Percentiles rank a stretch among this genome's conserved stretches.
phyloP scores from a whole-genome alignment of 2,113 vertebrate genomes.

The Pterocles gutturalis region DNA sequence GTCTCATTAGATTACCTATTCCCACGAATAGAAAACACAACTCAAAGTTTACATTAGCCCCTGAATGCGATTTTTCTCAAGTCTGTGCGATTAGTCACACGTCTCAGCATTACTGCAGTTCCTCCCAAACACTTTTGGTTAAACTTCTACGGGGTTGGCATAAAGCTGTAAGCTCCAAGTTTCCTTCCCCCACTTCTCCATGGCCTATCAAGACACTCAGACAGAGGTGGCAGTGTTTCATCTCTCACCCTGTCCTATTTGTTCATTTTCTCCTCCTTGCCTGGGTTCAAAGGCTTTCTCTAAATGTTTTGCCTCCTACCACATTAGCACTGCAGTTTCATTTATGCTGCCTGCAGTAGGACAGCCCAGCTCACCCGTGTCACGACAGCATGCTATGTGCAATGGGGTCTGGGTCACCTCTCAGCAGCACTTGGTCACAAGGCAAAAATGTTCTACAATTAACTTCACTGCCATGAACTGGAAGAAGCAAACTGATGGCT shows the following conservation, averaged over 20 bases:
- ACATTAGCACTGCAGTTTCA: not conserved
- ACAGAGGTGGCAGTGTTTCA: not conserved
- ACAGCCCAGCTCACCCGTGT: not conserved
- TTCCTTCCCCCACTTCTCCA: not conserved
- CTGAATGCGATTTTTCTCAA: not conserved
- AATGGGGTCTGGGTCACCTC: not conserved
- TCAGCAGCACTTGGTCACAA: not conserved
- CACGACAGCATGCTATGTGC: accelerated
- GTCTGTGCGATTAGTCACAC: not conserved
- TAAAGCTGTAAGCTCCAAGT: not conserved
- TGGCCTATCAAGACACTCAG: too few relatives aligned
- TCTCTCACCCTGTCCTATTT: not conserved
- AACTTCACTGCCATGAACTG: not conserved
- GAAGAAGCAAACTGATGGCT: not conserved
- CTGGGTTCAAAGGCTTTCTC: accelerated
- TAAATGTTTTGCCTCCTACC: not conserved
- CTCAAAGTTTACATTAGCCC: not conserved
- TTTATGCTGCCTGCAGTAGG: not conserved
- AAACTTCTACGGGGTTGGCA: not conserved
- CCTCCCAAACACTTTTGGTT: not conserved
- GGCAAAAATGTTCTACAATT: not conserved
- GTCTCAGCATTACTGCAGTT: not conserved
- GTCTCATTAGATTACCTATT: not conserved
- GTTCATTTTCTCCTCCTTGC: not conserved
- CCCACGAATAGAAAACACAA: not conserved